Evolutionary conservation across 2,797 vertebrate species (phyloP).

Genomic region (Anniella stebbinsi): DNA sequence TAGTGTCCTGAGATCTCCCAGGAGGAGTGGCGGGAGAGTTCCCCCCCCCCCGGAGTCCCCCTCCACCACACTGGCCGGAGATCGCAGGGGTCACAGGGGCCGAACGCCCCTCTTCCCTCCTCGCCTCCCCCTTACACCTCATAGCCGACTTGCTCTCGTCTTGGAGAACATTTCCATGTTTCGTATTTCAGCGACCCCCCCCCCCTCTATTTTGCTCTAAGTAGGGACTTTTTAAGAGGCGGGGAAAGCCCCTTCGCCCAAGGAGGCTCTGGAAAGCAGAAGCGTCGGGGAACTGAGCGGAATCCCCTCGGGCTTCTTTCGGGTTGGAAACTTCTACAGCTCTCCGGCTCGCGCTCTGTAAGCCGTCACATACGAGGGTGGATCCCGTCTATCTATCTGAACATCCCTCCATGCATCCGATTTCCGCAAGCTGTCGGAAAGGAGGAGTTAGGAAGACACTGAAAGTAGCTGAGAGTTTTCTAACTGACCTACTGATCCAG

Average conservation of each 20-base stretch:
- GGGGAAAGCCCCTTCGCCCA: conserved; percentile 55
- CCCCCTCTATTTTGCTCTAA: conserved; percentile 69
- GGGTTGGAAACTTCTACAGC: conserved; percentile 12
- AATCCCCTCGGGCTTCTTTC: neutral
- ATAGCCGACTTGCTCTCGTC: neutral
- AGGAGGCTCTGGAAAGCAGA: neutral
- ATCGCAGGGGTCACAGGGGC: conserved; percentile 44
- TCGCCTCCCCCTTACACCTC: neutral
- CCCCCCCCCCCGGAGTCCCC: neutral
- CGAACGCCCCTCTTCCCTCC: conserved; percentile 35
- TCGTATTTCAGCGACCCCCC: neutral
- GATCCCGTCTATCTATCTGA: neutral
- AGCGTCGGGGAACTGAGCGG: neutral
- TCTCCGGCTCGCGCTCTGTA: too few relatives aligned
- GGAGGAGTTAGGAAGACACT: neutral
- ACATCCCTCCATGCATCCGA: neutral
- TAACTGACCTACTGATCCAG: conserved; percentile 15
- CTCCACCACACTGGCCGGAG: neutral
- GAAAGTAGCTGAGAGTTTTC: neutral
- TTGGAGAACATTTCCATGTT: neutral
- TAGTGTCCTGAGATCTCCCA: neutral
- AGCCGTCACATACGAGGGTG: neutral
- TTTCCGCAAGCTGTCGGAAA: neutral
- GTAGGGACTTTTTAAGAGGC: conserved; percentile 57
- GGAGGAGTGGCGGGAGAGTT: neutral